Conservation (phyloP, 2,888 invertebrate genomes). For the Clusia tigrina region DNA sequence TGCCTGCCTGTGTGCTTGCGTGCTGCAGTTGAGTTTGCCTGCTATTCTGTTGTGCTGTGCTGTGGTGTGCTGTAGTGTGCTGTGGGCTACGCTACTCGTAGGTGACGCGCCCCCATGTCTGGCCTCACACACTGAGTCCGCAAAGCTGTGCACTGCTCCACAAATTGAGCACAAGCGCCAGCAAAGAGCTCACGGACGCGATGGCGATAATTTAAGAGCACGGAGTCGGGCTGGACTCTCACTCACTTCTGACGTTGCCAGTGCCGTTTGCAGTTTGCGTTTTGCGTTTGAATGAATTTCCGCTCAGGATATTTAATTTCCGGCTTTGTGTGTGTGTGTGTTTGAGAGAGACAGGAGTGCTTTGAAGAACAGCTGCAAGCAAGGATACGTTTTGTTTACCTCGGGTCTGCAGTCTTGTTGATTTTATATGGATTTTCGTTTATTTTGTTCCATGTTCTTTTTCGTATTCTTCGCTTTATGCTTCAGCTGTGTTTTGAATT, state of each 20-base stretch:
- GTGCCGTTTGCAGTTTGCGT: not conserved
- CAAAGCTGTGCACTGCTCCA: not conserved
- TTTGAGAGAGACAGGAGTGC: not conserved
- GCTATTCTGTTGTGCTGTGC: too few relatives aligned
- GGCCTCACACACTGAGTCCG: not conserved
- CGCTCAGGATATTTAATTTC: conserved; percentile 22
- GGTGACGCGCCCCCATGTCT: not conserved
- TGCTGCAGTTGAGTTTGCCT: too few relatives aligned
- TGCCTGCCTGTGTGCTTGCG: not conserved
- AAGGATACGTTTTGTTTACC: not conserved
- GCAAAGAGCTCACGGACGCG: not conserved
- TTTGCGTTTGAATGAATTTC: conserved; percentile 17
- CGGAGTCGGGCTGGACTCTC: too few relatives aligned
- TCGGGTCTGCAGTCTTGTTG: not conserved
- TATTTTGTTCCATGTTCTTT: too few relatives aligned
- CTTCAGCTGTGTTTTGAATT: too few relatives aligned
- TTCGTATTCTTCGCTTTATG: too few relatives aligned
- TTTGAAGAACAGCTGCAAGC: not conserved
- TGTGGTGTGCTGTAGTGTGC: too few relatives aligned
- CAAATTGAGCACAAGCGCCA: not conserved
- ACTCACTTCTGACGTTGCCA: not conserved
- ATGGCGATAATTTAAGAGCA: not conserved
- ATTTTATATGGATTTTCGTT: too few relatives aligned
- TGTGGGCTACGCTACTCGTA: too few relatives aligned
- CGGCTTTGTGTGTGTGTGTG: conserved; percentile 1